phyloP scores from a whole-genome alignment of 2,797 vertebrate species.

The Anguilla anguilla region DNA sequence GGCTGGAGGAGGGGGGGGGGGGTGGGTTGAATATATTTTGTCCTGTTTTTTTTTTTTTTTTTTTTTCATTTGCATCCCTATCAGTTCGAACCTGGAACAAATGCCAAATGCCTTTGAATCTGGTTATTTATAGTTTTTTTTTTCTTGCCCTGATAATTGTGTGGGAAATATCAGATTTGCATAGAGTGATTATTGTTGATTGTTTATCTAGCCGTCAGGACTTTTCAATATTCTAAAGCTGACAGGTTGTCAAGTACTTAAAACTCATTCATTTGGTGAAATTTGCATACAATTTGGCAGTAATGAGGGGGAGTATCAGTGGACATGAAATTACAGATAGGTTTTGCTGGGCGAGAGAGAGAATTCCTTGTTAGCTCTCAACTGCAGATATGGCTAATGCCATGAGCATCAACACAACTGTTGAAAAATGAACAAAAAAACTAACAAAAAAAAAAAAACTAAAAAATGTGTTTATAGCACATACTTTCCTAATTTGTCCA shows the following conservation, averaged over 20 bases:
- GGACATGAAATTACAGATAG: slow-evolving; percentile 85
- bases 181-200: slow-evolving; percentile 99
- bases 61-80: slow-evolving; percentile 63
- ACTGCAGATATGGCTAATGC: background rate
- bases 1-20: slow-evolving; percentile 33
- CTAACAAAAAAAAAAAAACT: slow-evolving; percentile 36
- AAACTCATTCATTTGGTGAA: slow-evolving; percentile 99
- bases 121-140: slow-evolving; percentile 86
- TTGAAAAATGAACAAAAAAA: background rate
- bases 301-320: slow-evolving; percentile 93
- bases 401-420: too few relatives aligned
- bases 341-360: slow-evolving; percentile 59
- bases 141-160: slow-evolving; percentile 82
- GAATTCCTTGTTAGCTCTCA: slow-evolving; percentile 63
- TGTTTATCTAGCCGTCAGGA: slow-evolving; percentile 98
- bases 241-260: slow-evolving; percentile 99
- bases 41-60: slow-evolving; percentile 47
- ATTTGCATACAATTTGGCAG: slow-evolving; percentile 99
- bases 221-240: slow-evolving; percentile 93
- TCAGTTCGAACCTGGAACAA: slow-evolving; percentile 76
- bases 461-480: background rate
- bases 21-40: slow-evolving; percentile 79
- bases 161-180: slow-evolving; percentile 99
- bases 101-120: slow-evolving; percentile 97
- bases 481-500: background rate